Evolutionary conservation across 2,888 invertebrate genomes (phyloP), one percentile per base, ranked within the genome.

Genomic region (Euproctis similis): DNA sequence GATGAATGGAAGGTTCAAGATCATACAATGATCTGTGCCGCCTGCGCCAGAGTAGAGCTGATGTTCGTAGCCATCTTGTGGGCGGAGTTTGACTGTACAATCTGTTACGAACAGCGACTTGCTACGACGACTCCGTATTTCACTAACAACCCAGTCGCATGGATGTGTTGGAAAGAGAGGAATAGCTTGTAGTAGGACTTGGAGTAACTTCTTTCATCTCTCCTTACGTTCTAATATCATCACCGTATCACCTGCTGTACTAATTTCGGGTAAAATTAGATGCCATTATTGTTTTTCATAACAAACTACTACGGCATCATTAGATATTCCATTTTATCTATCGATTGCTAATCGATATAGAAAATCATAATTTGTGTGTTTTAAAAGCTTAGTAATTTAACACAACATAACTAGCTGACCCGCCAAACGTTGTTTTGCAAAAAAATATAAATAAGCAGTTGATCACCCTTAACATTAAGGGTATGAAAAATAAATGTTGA

Each of bases 1-100:
- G 72, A 76, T 76, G 74, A 76, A 78, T 76, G 72, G 71, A 72
- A 60, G 67, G 70, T 74, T 74, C 75, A 75, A 74, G 69, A 75
- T 61, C 75, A 73, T 57, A 49, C 64, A 63, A 54, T 49, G 55
- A 42, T 57, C 56, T 42, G 47, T 57, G 59, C 63, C 67, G 52
- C 45, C 44, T 37, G 46, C 59, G 51, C 50, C 39, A 36, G 44
- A 42, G 49, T 34, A 4, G 19, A 19, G 11, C 2, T 34, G 27
- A n/a, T n/a, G n/a, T 31, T 41, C 32, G 24, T 27, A 23, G 27
- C 80, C 80, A 80, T 80, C 41, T 80, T 78, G 74, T 69, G 46
- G 80, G 80, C 73, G 80, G 74, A 42, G 77, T 58, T 56, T 42
- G 34, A 4, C 22, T 10, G 19, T 30, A 29, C 39, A 48, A 31